phyloP scores from a whole-genome alignment of 2,888 invertebrate genomes.

The Agrochola litura region DNA sequence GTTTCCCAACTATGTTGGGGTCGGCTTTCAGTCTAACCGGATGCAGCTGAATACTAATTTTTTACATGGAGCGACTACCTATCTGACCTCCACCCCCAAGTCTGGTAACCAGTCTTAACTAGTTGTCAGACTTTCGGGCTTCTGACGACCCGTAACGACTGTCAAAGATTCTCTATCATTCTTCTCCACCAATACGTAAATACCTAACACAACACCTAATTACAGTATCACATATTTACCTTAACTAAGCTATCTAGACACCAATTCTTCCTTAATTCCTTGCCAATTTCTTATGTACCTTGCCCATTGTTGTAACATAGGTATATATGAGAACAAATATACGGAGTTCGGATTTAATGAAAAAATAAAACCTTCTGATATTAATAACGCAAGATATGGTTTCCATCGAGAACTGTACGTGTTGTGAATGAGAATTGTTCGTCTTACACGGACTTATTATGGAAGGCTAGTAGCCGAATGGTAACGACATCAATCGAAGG shows the following conservation, averaged over 20 bases:
- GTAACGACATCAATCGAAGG: constrained; percentile 21
- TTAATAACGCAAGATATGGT: constrained; percentile 88
- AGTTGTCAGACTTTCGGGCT: too few species aligned
- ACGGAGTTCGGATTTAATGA: constrained; percentile 78
- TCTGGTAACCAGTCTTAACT: too few species aligned
- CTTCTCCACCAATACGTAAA: too few species aligned
- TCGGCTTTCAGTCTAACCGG: too few species aligned
- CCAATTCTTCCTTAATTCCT: constrained; percentile 26
- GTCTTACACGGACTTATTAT: constrained; percentile 70
- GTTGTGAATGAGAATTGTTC: constrained; percentile 78
- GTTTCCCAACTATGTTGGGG: too few species aligned
- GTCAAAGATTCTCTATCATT: too few species aligned
- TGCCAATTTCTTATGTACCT: constrained; percentile 48
- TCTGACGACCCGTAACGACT: too few species aligned
- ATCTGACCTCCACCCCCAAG: too few species aligned
- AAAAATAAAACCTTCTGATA: constrained; percentile 82
- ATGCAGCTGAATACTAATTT: too few species aligned
- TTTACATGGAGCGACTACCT: too few species aligned
- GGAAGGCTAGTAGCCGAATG: constrained; percentile 29
- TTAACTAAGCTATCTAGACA: neutral
- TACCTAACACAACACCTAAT: neutral
- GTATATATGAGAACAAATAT: constrained; percentile 71
- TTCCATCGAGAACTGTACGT: constrained; percentile 82
- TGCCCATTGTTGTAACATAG: constrained; percentile 55
- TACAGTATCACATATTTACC: neutral